Conservation (phyloP, 2,888 invertebrate species). For the Conchocele bisecta region DNA sequence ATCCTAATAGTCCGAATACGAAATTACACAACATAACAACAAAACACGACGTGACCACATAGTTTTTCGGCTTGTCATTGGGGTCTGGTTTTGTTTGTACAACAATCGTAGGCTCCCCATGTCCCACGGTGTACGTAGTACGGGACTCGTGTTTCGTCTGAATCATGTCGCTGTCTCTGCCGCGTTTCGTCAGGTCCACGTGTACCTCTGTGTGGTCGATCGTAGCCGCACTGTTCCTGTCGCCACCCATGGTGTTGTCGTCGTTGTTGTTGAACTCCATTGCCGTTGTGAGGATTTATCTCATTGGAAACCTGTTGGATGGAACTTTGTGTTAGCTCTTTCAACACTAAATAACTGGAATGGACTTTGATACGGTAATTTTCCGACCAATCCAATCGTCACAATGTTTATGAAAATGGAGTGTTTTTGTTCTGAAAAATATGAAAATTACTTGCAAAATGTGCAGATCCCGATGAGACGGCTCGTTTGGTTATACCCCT, state of each 20-base stretch:
- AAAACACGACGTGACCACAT: conserved; percentile 74
- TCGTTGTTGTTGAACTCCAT: no score
- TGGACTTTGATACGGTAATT: no score
- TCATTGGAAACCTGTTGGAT: no score
- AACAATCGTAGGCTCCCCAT: conserved; percentile 49
- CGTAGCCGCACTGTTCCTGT: conserved; percentile 58
- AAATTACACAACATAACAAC: conserved; percentile 75
- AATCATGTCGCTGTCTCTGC: neutral
- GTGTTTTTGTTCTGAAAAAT: no score
- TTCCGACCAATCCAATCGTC: no score
- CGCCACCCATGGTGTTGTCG: neutral
- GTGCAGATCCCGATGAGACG: no score
- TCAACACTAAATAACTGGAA: no score
- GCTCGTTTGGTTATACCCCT: no score
- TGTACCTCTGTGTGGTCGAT: conserved; percentile 69
- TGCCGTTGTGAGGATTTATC: no score
- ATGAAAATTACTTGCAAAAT: no score
- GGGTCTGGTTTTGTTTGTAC: conserved; percentile 66
- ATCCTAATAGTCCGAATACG: conserved; percentile 74
- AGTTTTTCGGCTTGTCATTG: conserved; percentile 74
- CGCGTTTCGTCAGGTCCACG: conserved; percentile 52
- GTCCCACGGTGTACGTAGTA: conserved; percentile 20
- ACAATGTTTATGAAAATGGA: no score
- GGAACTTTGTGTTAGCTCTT: no score
- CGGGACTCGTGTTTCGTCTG: conserved; percentile 18